Evolutionary conservation across 1,140 invertebrate species (phyloP), one percentile per base, ranked within the genome.

Genomic region (Rhagoletis pomonella): DNA sequence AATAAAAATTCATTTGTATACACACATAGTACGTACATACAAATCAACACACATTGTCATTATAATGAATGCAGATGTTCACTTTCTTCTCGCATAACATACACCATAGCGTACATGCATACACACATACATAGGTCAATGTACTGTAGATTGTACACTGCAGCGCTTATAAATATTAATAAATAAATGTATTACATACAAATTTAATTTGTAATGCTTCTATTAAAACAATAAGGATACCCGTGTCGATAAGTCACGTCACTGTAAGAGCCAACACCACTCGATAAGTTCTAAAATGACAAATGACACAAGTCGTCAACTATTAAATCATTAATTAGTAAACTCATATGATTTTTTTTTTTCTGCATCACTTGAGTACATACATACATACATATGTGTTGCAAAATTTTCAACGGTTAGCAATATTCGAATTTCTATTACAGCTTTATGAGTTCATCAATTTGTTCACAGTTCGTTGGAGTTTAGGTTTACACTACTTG

Each of bases 201-300:
- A 81, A 19, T 81, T 81, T 81, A 29, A 5, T 81, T 81, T 81
- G n/a, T 81, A 55, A 50, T 81, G 19, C 19, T 81, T 81, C 73
- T 58, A 81, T n/a, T 55, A 81, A 81, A 81, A 17, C 47, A 81
- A 55, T 58, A 81, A 55, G 73, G 47, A 81, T 55, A 55, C 5
- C 44, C 73, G 73, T 81, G 73, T 50, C 44, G 17, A 81, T n/a
- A 58, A 55, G 17, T 81, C 73, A 81, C 73, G n/a, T 81, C 73
- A 81, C 73, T 81, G 73, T 81, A 55, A 81, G 73, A 81, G 73
- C 47, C 73, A 81, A 81, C 73, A 81, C 73, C 73, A 81, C 42
- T 55, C 55, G 73, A 81, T 55, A 81, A 47, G n/a, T 55, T 81
- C 10, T 81, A 81, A 19, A 81, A 55, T 55, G 73, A 55, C 17